A percentile compares a stretch with the other conserved stretches of the same genome.
Conservation (phyloP, 1,140 invertebrate genomes). For the Zeugodacus cucurbitae region DNA sequence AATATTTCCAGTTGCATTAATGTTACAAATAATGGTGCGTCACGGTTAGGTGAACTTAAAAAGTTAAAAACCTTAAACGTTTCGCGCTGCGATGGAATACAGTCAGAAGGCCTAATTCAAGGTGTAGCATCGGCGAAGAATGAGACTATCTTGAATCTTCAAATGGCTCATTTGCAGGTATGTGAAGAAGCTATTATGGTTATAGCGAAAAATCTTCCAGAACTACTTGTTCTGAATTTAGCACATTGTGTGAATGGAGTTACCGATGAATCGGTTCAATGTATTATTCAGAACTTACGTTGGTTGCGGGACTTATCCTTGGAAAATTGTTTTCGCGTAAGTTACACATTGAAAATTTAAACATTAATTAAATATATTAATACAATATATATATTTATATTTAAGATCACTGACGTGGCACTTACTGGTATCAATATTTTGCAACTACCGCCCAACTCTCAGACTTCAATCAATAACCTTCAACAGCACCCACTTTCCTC, state of each 20-base stretch:
- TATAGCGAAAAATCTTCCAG: conserved; percentile 70
- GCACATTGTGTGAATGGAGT: conserved; percentile 76
- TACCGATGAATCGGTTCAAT: conserved; percentile 74
- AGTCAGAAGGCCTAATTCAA: conserved; percentile 70
- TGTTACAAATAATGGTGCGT: conserved; percentile 72
- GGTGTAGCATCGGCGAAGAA: conserved; percentile 69
- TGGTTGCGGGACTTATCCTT: conserved; percentile 72
- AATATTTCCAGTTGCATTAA: conserved; percentile 71
- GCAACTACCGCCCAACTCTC: conserved; percentile 50
- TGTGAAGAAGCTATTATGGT: conserved; percentile 72
- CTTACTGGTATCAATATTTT: conserved; percentile 71
- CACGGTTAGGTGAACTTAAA: conserved; percentile 68
- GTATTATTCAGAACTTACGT: conserved; percentile 72
- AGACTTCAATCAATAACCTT: conserved; percentile 50
- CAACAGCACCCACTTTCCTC: conserved; percentile 54
- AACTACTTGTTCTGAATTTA: conserved; percentile 72
- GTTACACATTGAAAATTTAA: conserved; percentile 40
- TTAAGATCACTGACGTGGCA: conserved; percentile 70
- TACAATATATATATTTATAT: too few relatives aligned
- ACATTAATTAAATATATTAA: neutral
- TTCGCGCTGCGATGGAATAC: conserved; percentile 75
- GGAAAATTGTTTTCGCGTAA: conserved; percentile 74
- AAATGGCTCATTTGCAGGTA: conserved; percentile 72
- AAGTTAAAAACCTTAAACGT: conserved; percentile 73
- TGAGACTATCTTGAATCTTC: conserved; percentile 68